Conservation (phyloP, 2,888 invertebrate genomes). For the Erebia palarica region DNA sequence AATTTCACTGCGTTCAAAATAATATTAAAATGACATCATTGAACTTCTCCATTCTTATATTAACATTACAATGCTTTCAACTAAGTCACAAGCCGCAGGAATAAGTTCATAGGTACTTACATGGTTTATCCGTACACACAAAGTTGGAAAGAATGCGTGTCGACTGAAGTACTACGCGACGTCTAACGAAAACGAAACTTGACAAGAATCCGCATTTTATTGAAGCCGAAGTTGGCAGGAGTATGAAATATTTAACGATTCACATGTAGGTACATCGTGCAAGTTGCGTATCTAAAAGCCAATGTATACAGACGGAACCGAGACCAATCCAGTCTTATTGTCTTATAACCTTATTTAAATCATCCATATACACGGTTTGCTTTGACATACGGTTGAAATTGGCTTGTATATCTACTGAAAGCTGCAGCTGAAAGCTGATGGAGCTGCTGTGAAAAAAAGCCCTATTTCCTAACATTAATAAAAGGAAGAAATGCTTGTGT, state of each 20-base stretch:
- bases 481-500: neutral
- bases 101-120: neutral
- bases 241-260: conserved; percentile 11
- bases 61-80: neutral
- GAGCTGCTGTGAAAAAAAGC: too few species aligned
- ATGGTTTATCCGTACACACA: conserved; percentile 10
- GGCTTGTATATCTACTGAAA: too few species aligned
- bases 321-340: too few species aligned
- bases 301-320: too few species aligned
- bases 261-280: neutral
- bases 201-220: conserved; percentile 15
- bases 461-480: neutral
- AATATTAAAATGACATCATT: too few species aligned
- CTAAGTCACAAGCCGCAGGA: conserved; percentile 1
- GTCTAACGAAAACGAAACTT: conserved; percentile 13
- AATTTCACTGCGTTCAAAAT: too few species aligned
- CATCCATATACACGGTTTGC: too few species aligned
- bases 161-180: neutral
- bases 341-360: too few species aligned
- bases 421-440: too few species aligned
- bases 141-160: conserved; percentile 5
- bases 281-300: neutral
- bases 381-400: too few species aligned
- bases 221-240: neutral
- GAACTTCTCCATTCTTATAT: conserved; percentile 3